Evolutionary conservation across 2,797 vertebrate species (phyloP), one percentile per base, ranked within the genome.

Genomic region (Masticophis lateralis): DNA sequence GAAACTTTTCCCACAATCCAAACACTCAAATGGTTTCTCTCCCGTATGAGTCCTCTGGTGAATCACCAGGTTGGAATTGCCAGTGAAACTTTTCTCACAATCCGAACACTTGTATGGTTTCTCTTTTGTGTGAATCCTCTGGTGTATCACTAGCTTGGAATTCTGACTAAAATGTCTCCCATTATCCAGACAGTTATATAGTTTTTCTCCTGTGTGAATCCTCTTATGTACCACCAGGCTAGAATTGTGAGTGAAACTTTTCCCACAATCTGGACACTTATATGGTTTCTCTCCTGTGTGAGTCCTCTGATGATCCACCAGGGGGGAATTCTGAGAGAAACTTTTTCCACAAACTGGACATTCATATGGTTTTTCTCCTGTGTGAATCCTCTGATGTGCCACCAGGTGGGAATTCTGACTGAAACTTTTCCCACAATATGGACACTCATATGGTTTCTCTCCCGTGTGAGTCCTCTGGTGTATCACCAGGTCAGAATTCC

Each of bases 171-270:
- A 69, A 69, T 7, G 1, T 69, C 2, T 13, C n/a, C n/a, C n/a
- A n/a, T 14, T 7, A 3, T n/a, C n/a, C 0, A 0, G 2, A 69
- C 14, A 69, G 0, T 32, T 16, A 32, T 18, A 32, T 32, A 7
- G 2, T 32, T 69, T 69, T 2, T 69, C 66, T 69, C n/a, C 66
- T 28, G 11, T 13, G 11, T 66, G 61, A 66, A 11, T 66, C 27
- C 27, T 66, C 61, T n/a, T 9, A 1, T 66, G 61, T 28, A 5
- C 11, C n/a, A 69, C 63, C 13, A 69, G n/a, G 13, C 11, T 32
- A 11, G 5, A 69, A 32, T 69, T 32, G 12, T 12, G n/a, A 69
- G 12, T n/a, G 13, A n/a, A 69, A 32, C 14, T 2, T 69, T 69
- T 69, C 28, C 28, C 63, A 69, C 63, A 69, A 32, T 69, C 63